Evolutionary conservation across 2,888 invertebrate species (phyloP).

Genomic region (Serrognathus titanus): DNA sequence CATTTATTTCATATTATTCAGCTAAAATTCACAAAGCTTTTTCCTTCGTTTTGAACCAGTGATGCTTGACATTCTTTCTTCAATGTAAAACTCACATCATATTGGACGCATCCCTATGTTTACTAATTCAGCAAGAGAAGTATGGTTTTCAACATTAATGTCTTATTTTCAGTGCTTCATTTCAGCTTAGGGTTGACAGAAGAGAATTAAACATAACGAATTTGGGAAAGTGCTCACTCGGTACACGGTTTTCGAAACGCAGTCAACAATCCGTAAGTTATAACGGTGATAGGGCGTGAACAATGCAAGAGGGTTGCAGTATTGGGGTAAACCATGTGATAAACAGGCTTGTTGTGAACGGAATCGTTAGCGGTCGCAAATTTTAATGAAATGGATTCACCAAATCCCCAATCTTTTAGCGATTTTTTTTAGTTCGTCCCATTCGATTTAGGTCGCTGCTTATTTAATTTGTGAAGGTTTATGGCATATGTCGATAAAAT

Average conservation of each 20-base stretch:
- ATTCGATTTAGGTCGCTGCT: too few species aligned
- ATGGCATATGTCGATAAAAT: background rate
- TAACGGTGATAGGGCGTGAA: constrained; percentile 17
- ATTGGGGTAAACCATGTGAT: constrained; percentile 30
- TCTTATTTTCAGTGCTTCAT: too few species aligned
- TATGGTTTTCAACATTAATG: too few species aligned
- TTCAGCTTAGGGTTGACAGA: too few species aligned
- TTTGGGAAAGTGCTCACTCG: background rate
- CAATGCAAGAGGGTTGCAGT: constrained; percentile 29
- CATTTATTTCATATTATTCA: too few species aligned
- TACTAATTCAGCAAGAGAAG: too few species aligned
- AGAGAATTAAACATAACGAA: background rate
- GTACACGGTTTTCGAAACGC: background rate
- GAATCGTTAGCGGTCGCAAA: constrained; percentile 28
- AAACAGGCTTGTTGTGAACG: constrained; percentile 32
- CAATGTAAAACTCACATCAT: too few species aligned
- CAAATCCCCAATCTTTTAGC: background rate
- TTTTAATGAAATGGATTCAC: constrained; percentile 16
- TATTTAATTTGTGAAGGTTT: background rate
- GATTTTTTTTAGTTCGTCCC: too few species aligned
- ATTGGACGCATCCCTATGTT: too few species aligned
- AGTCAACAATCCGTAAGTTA: constrained; percentile 25
- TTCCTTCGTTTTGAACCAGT: too few species aligned
- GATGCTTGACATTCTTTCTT: too few species aligned
- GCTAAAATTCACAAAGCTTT: too few species aligned